Conservation (phyloP, 2,797 vertebrate species). For the Somateria mollissima region DNA sequence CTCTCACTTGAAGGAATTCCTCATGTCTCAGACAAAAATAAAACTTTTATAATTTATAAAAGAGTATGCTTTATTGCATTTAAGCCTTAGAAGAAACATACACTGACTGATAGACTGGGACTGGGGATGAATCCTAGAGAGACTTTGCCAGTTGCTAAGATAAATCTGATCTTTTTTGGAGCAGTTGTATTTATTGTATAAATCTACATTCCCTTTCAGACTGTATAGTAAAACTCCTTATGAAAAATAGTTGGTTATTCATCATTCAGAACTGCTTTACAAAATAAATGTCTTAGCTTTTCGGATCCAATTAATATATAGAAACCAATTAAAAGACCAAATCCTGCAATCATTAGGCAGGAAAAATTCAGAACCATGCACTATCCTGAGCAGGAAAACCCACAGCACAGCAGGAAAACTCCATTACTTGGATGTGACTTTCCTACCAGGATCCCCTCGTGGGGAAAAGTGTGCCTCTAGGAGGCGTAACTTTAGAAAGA, state of each 20-base stretch:
- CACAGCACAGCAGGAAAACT: constrained; percentile 41
- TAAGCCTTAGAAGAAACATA: constrained; percentile 40
- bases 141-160: constrained; percentile 46
- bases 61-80: constrained; percentile 20
- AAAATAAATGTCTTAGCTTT: constrained; percentile 58
- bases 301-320: constrained; percentile 62
- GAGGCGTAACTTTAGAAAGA: constrained; percentile 36
- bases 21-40: constrained; percentile 48
- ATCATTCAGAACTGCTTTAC: constrained; percentile 35
- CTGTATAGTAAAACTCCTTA: constrained; percentile 6
- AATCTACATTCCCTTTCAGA: constrained; percentile 62
- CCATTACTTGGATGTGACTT: background rate
- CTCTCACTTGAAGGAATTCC: constrained; percentile 4
- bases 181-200: constrained; percentile 50
- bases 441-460: background rate
- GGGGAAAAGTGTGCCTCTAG: background rate
- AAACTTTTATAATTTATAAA: constrained; percentile 68
- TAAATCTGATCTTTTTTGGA: constrained; percentile 44
- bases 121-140: constrained; percentile 54
- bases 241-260: constrained; percentile 57
- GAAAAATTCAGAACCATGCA: constrained; percentile 35
- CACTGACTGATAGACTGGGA: constrained; percentile 46
- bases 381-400: constrained; percentile 7
- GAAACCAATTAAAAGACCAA: constrained; percentile 64
- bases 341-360: constrained; percentile 22